Evolutionary conservation across 2,888 invertebrate species (phyloP).

Genomic region (Lycophotia porphyrea): DNA sequence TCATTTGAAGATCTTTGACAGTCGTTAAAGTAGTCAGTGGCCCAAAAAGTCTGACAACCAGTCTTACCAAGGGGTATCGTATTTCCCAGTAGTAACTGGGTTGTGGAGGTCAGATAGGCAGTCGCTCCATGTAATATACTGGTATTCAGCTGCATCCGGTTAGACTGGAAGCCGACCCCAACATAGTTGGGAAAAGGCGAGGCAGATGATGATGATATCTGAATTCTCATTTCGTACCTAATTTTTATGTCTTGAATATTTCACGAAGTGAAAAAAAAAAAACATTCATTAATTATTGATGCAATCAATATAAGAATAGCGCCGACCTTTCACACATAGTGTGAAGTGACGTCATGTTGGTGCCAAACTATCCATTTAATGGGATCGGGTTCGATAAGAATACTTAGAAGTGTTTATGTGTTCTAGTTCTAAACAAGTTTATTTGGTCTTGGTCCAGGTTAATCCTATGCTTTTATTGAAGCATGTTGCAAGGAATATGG

Average conservation of each 20-base stretch:
- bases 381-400: neutral
- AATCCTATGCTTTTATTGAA: neutral
- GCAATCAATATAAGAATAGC: slow-evolving; percentile 9
- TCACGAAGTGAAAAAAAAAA: neutral
- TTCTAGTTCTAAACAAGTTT: neutral
- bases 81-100: too few species aligned
- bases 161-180: too few species aligned
- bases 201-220: too few species aligned
- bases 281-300: neutral
- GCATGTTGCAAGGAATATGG: too few species aligned
- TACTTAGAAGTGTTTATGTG: neutral
- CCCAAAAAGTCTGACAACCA: too few species aligned
- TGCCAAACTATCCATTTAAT: slow-evolving; percentile 20
- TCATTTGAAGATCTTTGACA: too few species aligned
- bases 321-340: slow-evolving; percentile 9
- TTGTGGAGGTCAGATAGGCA: too few species aligned
- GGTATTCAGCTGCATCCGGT: too few species aligned
- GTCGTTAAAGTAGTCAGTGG: too few species aligned
- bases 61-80: too few species aligned
- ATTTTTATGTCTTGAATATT: neutral
- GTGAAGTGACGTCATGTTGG: neutral
- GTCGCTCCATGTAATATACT: too few species aligned
- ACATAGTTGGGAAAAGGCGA: too few species aligned
- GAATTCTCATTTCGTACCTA: neutral
- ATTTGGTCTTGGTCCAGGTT: neutral